phyloP scores from a whole-genome alignment of 1,140 invertebrate species.

The Gonatopus flavifemur region DNA sequence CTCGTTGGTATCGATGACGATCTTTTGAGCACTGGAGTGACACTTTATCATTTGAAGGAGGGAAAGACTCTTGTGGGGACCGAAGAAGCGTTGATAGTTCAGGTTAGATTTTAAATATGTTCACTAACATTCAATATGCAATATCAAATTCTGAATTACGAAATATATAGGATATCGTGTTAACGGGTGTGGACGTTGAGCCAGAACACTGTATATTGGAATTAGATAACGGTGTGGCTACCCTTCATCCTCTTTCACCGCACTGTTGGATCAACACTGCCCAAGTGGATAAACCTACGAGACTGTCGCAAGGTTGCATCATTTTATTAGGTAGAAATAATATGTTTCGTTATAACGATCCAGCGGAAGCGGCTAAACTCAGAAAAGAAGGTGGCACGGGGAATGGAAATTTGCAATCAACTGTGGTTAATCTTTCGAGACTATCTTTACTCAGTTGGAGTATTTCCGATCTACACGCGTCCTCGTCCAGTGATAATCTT shows the following conservation, averaged over 20 bases:
- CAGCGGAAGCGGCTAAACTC: conserved; percentile 83
- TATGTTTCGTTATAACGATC: conserved; percentile 93
- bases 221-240: conserved; percentile 73
- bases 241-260: conserved; percentile 71
- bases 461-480: conserved; percentile 75
- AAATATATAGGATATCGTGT: conserved; percentile 72
- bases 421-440: conserved; percentile 74
- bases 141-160: not conserved
- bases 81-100: conserved; percentile 65
- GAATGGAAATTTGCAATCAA: conserved; percentile 60
- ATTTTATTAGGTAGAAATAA: conserved; percentile 85
- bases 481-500: conserved; percentile 70
- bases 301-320: conserved; percentile 79
- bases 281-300: conserved; percentile 71
- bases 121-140: too few species aligned
- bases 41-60: conserved; percentile 87
- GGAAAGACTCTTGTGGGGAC: conserved; percentile 77
- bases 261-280: conserved; percentile 85
- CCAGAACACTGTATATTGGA: conserved; percentile 81
- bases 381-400: conserved; percentile 67
- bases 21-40: conserved; percentile 85
- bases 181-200: conserved; percentile 78
- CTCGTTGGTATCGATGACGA: conserved; percentile 91
- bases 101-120: conserved; percentile 28
- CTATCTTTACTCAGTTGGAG: conserved; percentile 84